A percentile compares a stretch with the other conserved stretches of the same genome.
phyloP scores from a whole-genome alignment of 1,140 invertebrate species.

The Phortica variegata region DNA sequence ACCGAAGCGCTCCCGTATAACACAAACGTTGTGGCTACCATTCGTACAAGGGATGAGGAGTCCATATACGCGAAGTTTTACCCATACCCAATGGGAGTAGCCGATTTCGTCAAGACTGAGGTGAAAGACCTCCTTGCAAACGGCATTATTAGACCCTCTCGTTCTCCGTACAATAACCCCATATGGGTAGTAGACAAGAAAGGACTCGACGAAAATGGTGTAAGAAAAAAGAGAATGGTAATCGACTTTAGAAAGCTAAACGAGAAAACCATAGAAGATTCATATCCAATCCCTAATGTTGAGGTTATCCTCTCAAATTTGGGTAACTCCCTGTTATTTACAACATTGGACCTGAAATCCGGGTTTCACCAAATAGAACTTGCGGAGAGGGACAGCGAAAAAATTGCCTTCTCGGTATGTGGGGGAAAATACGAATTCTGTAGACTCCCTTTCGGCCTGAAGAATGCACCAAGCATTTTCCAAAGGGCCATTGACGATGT shows the following conservation, averaged over 20 bases:
- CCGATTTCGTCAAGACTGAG: constrained; percentile 23
- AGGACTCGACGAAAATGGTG: constrained; percentile 15
- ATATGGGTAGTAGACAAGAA: constrained; percentile 33
- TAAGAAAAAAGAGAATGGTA: constrained; percentile 39
- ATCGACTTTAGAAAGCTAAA: constrained; percentile 52
- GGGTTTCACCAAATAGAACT: constrained; percentile 56
- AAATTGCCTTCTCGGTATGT: constrained; percentile 18
- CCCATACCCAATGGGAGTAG: constrained; percentile 17
- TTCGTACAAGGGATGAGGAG: constrained; percentile 12
- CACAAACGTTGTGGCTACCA: constrained; percentile 15
- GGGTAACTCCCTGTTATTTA: constrained; percentile 12
- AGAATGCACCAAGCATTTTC: constrained; percentile 55
- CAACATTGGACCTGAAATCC: constrained; percentile 24
- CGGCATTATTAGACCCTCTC: constrained; percentile 14
- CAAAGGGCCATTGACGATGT: constrained; percentile 13
- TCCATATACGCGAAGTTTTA: constrained; percentile 24
- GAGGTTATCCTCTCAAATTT: constrained; percentile 19
- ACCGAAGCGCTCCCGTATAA: constrained; percentile 18
- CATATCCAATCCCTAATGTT: constrained; percentile 61
- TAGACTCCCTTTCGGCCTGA: constrained; percentile 53
- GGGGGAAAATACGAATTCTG: constrained; percentile 21
- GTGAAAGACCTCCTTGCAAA: constrained; percentile 15
- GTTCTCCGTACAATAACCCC: constrained; percentile 28
- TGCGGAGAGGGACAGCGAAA: constrained; percentile 9
- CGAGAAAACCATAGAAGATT: constrained; percentile 37